Evolutionary conservation across 2,797 vertebrate species (phyloP).

Genomic region (Rhadinocentrus ornatus): DNA sequence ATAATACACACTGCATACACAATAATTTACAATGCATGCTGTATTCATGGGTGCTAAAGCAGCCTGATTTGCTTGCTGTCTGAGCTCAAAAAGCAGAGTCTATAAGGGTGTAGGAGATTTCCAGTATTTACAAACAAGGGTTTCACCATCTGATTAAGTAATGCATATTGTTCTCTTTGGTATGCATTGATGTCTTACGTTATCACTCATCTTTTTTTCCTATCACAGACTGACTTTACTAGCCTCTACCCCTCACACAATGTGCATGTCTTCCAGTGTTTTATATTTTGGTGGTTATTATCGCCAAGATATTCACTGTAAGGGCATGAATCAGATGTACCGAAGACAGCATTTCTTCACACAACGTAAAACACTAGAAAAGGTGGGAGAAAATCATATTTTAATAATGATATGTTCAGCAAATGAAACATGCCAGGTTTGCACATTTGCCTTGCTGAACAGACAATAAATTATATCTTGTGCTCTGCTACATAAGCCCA

Average conservation of each 20-base stretch:
- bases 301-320: conserved; percentile 39
- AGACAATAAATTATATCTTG: conserved; percentile 84
- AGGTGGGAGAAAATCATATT: conserved; percentile 55
- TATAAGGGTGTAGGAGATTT: conserved; percentile 25
- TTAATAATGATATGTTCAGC: conserved; percentile 82
- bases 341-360: conserved; percentile 56
- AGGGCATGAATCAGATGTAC: conserved; percentile 58
- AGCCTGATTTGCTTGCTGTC: conserved; percentile 13
- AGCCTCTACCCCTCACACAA: conserved; percentile 17
- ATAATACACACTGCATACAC: conserved; percentile 30
- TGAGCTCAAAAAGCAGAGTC: conserved; percentile 29
- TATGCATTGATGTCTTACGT: conserved; percentile 63
- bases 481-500: conserved; percentile 70
- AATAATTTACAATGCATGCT: conserved; percentile 49
- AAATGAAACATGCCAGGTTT: conserved; percentile 82
- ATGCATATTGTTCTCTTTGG: conserved; percentile 53
- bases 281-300: conserved; percentile 64
- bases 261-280: conserved; percentile 4
- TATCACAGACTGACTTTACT: conserved; percentile 41
- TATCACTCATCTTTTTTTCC: conserved; percentile 23
- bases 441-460: conserved; percentile 84
- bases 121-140: conserved; percentile 39
- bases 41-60: conserved; percentile 36
- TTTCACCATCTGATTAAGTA: conserved; percentile 49
- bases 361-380: conserved; percentile 57